Conservation (phyloP, 53 echinoderm and acorn worm species). For the Paelopatides confundens region DNA sequence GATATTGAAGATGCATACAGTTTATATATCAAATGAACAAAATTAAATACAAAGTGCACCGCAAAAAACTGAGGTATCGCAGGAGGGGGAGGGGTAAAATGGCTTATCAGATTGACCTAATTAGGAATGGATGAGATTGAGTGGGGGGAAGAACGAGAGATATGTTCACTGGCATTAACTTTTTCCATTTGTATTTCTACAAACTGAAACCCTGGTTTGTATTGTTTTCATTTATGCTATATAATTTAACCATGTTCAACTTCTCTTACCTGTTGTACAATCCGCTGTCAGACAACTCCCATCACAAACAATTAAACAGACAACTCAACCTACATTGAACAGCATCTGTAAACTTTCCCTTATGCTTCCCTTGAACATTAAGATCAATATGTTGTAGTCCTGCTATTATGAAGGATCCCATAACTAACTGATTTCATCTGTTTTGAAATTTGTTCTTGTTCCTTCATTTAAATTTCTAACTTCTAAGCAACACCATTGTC, state of each 20-base stretch:
- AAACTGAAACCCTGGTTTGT: not conserved
- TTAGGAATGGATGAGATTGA: not conserved
- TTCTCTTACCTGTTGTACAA: not conserved
- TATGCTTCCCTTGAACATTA: too few species aligned
- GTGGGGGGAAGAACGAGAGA: not conserved
- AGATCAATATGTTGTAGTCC: too few species aligned
- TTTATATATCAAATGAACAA: not conserved
- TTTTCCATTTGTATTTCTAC: not conserved
- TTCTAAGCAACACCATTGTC: too few species aligned
- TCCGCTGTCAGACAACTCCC: not conserved
- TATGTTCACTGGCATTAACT: conserved; percentile 28
- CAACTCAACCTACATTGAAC: not conserved
- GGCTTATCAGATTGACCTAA: not conserved
- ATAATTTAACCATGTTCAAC: not conserved
- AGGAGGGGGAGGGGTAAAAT: not conserved
- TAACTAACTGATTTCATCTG: too few species aligned
- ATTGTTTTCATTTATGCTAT: not conserved
- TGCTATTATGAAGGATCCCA: too few species aligned
- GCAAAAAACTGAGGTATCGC: conserved; percentile 3
- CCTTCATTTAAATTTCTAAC: too few species aligned
- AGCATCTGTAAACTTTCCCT: too few species aligned
- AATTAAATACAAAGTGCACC: conserved; percentile 11
- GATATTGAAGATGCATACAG: conserved; percentile 57
- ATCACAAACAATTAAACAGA: not conserved
- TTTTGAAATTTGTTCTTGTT: too few species aligned